Percentiles rank a stretch among this genome's conserved stretches.
phyloP scores from a whole-genome alignment of 2,888 invertebrate genomes.

The Drosophila testacea region DNA sequence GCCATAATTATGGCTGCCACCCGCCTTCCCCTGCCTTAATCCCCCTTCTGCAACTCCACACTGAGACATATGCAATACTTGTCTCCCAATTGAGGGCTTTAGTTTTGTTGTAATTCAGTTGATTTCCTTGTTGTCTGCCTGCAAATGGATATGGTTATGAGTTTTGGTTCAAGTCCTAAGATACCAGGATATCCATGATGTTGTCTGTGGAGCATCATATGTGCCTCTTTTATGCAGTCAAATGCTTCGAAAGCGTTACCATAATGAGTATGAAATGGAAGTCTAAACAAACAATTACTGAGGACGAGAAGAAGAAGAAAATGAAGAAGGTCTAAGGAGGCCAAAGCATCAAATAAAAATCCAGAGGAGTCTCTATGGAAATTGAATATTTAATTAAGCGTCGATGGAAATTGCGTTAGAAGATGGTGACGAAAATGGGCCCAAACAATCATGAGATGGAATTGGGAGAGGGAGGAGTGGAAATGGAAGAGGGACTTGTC shows the following conservation, averaged over 20 bases:
- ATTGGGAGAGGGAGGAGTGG: background rate
- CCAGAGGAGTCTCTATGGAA: conserved; percentile 57
- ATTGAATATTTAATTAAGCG: conserved; percentile 76
- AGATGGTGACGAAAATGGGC: conserved; percentile 71
- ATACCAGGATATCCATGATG: conserved; percentile 29
- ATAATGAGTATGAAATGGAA: conserved; percentile 77
- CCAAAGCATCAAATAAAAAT: conserved; percentile 48
- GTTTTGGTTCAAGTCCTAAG: conserved; percentile 40
- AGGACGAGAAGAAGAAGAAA: background rate
- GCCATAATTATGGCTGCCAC: conserved; percentile 73
- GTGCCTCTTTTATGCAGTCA: conserved; percentile 14
- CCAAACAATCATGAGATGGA: conserved; percentile 35
- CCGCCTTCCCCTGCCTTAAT: conserved; percentile 16
- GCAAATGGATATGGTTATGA: conserved; percentile 58
- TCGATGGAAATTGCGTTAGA: conserved; percentile 63
- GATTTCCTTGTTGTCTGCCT: conserved; percentile 58
- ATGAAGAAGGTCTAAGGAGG: conserved; percentile 4
- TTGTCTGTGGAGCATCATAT: conserved; percentile 5
- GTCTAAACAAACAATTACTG: conserved; percentile 68
- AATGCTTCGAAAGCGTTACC: conserved; percentile 41
- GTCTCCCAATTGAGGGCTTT: conserved; percentile 43
- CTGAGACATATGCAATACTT: conserved; percentile 44
- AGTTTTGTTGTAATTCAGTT: conserved; percentile 70
- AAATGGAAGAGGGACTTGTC: background rate
- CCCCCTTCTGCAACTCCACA: conserved; percentile 14